Base-by-base conservation (phyloP, 30 jellyfish, hydroid and myxozoan genomes). In the Hydra vulgaris region DNA sequence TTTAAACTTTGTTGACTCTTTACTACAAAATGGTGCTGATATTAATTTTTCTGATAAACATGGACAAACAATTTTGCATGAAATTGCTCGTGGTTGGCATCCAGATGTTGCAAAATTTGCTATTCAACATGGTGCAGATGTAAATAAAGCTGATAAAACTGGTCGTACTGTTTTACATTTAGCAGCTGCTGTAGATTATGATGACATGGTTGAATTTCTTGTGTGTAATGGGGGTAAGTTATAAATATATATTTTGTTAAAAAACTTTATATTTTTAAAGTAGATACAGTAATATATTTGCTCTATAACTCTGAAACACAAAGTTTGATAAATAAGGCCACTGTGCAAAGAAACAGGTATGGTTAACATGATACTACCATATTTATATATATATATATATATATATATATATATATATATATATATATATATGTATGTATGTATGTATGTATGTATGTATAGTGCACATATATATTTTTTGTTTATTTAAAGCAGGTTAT, bases 171-270 rank as follows among this genome's bases (percentile, higher is more conserved):
- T 96, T 20, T 85, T 94, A 12, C 99, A 94, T 79, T 77, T 94
- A 68, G 99, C 99, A n/a, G 96, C 96, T 24, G 99, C 99, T 16
- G 99, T 94, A 16, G 96, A 94, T 53, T 94, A 94, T 77, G 96
- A 84, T 66, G 99, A 94, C 17, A 94, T 94, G 99, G 96, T 94
- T 21, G 96, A 84, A 26, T 94, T 88, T 76, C 88, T 94, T 15
- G 89, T 87, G 20, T 84, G 81, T 70, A 81, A 81, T 72, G 99
- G 99, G 53, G 99, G 99, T 94, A 72, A 82, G 93, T 76, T 20
- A n/a, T 71, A 40, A 66, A 23, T n/a, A 21, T 15, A 21, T 40
- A 17, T 20, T 17, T 75, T 81, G 27, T 25, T 20, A 61, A 27
- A n/a, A n/a, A n/a, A n/a, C n/a, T n/a, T n/a, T n/a, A n/a, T n/a